A percentile compares a stretch with the other conserved stretches of the same genome.
Conservation (phyloP, 1,140 invertebrate species). For the Phthorimaea operculella region DNA sequence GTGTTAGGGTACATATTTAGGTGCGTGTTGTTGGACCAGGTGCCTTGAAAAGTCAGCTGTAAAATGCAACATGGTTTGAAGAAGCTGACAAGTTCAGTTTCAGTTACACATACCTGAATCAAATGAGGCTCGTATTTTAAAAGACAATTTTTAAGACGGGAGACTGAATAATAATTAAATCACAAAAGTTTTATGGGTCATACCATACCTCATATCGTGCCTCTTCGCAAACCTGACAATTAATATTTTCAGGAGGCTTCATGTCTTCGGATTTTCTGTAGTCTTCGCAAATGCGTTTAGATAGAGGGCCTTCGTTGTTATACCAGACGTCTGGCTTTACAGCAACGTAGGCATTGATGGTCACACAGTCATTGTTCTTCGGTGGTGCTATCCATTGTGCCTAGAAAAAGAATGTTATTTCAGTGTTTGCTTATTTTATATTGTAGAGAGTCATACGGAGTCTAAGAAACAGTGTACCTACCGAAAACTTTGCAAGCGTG, state of each 20-base stretch:
- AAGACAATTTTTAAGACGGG: no score
- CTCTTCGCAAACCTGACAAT: constrained; percentile 50
- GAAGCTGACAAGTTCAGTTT: neutral
- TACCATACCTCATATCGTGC: constrained; percentile 45
- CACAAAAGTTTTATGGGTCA: no score
- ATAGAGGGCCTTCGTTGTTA: constrained; percentile 25
- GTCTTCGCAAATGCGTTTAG: constrained; percentile 46
- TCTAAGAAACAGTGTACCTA: neutral
- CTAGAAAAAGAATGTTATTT: constrained; percentile 21
- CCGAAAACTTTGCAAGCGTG: no score
- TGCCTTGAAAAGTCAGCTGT: constrained; percentile 91
- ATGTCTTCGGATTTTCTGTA: constrained; percentile 49
- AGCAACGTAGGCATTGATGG: constrained; percentile 48
- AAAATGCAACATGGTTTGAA: neutral
- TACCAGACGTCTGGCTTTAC: constrained; percentile 41
- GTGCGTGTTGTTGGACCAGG: constrained; percentile 98
- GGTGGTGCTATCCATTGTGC: constrained; percentile 47
- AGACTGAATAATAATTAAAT: no score
- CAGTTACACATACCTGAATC: no score
- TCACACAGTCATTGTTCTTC: constrained; percentile 53
- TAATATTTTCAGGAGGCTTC: constrained; percentile 43
- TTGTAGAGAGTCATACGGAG: no score
- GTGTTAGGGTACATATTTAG: constrained; percentile 90
- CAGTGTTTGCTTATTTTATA: neutral
- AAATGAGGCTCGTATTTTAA: no score